Percentiles rank a stretch among this genome's conserved stretches.
Conservation (phyloP, 1,140 invertebrate genomes). For the Eciton burchellii region DNA sequence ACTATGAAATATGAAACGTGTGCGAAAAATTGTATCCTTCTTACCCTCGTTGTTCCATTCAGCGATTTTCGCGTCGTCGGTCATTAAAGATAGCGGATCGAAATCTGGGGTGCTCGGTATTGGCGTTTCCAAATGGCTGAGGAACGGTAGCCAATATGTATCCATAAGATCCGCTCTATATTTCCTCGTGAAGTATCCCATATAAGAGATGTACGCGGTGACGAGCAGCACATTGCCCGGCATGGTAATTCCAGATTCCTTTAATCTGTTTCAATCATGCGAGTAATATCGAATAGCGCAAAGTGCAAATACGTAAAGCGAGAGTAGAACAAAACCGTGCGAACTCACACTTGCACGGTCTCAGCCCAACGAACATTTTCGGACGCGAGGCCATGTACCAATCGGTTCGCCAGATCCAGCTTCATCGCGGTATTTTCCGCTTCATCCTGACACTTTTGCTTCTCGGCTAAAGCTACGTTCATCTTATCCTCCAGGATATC, state of each 20-base stretch:
- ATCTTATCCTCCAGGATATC: slow-evolving; percentile 92
- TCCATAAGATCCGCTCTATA: slow-evolving; percentile 94
- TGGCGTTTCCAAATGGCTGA: slow-evolving; percentile 87
- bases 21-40: neutral
- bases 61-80: slow-evolving; percentile 96
- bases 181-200: slow-evolving; percentile 95
- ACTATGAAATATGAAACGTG: too few species aligned
- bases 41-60: slow-evolving; percentile 96
- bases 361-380: slow-evolving; percentile 95
- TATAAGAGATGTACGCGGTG: slow-evolving; percentile 98
- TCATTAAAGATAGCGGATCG: slow-evolving; percentile 93
- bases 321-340: neutral
- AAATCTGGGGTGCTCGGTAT: slow-evolving; percentile 92
- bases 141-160: slow-evolving; percentile 92
- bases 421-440: slow-evolving; percentile 93
- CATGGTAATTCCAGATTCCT: slow-evolving; percentile 89
- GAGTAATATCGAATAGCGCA: too few species aligned
- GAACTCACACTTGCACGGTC: slow-evolving; percentile 87
- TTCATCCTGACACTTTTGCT: slow-evolving; percentile 94
- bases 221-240: slow-evolving; percentile 96
- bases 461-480: slow-evolving; percentile 93
- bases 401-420: slow-evolving; percentile 95
- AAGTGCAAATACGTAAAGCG: too few species aligned
- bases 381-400: slow-evolving; percentile 96
- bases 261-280: slow-evolving; percentile 79